These are phyloP conservation scores for Acanthisitta chloris DNA, from an alignment of 2,113 vertebrate species.

Conservation along the genomic window DNA sequence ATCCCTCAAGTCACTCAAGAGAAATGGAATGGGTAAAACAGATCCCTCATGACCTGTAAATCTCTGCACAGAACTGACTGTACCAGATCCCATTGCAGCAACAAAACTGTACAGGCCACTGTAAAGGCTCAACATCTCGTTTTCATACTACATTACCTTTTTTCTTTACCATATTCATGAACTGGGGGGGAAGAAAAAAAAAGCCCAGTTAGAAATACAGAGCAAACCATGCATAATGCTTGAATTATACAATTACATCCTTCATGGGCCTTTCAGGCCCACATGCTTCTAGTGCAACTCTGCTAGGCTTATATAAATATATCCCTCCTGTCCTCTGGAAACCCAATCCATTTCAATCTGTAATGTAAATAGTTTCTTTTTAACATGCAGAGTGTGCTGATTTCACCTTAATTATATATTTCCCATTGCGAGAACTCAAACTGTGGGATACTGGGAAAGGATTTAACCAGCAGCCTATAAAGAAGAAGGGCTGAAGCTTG, in stretches of 20 bases:
- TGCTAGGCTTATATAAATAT: slow-evolving; percentile 28
- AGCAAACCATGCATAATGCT: background rate
- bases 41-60: background rate
- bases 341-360: slow-evolving; percentile 16
- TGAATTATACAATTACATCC: background rate
- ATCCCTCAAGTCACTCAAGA: background rate
- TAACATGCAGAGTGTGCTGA: slow-evolving; percentile 5
- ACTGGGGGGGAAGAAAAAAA: background rate
- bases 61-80: rapidly evolving
- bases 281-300: background rate
- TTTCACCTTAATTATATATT: slow-evolving; percentile 61
- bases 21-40: background rate
- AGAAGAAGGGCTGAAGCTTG: slow-evolving; percentile 1
- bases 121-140: background rate
- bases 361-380: slow-evolving; percentile 47
- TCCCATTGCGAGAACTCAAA: background rate
- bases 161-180: background rate
- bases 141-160: background rate
- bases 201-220: background rate
- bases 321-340: slow-evolving; percentile 19
- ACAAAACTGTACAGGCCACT: background rate
- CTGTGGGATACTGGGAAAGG: slow-evolving; percentile 42
- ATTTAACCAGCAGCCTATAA: slow-evolving; percentile 47
- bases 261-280: slow-evolving; percentile 4
- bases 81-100: background rate